Percentiles rank a stretch among this genome's conserved stretches.
Conservation (phyloP, 2,888 invertebrate genomes). For the Athrips mouffetella region DNA sequence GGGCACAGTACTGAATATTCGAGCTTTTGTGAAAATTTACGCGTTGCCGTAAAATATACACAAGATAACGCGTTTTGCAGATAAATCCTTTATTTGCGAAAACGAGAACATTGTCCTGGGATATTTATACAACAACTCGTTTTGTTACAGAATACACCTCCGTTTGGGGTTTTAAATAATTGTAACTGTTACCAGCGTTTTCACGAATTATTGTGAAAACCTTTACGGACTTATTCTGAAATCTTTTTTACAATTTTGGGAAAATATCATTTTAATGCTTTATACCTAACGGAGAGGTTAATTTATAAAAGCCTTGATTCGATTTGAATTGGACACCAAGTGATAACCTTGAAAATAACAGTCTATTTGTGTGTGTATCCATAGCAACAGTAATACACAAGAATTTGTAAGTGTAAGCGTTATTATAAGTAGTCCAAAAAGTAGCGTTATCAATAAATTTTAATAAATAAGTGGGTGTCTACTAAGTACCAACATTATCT, state of each 20-base stretch:
- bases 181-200: background rate
- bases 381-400: no score
- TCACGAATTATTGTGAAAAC: no score
- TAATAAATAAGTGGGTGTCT: constrained; percentile 10
- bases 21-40: constrained; percentile 40
- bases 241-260: no score
- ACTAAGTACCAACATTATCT: constrained; percentile 1
- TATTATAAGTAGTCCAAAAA: no score
- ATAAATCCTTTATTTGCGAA: constrained; percentile 34
- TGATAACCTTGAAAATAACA: no score
- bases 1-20: constrained; percentile 36
- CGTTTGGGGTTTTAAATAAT: background rate
- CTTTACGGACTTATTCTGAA: no score
- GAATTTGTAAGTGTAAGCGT: no score
- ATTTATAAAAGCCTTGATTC: no score
- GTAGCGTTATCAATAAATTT: constrained; percentile 1
- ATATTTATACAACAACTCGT: constrained; percentile 10
- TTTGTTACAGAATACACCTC: background rate
- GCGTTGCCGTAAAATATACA: constrained; percentile 37
- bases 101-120: constrained; percentile 29
- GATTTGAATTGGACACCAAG: no score
- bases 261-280: no score
- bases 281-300: no score
- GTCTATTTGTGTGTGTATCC: no score
- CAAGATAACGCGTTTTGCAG: constrained; percentile 32